Evolutionary conservation across 2,888 invertebrate species (phyloP), one percentile per base, ranked within the genome.

Genomic region (Cylindroiulus punctatus): DNA sequence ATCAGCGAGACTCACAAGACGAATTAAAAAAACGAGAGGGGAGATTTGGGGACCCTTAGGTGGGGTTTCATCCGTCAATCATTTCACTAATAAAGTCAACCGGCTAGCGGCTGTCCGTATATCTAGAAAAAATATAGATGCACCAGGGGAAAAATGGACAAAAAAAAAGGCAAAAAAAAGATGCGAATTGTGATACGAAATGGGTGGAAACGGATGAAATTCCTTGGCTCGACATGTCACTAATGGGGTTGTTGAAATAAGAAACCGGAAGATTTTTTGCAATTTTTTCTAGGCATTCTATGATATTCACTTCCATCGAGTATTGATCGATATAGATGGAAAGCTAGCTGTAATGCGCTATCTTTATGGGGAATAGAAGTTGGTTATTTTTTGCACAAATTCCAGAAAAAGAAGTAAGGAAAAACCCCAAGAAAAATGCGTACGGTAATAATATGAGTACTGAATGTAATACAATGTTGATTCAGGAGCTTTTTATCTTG

Each of bases 21-120:
- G 76, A 76, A 76, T 76, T 76, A 76, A 76, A 76, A 76, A 76
- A 76, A 76, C 4, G 30, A 76, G 76, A 76, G 76, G 76, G 76
- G 76, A 17, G 12, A 30, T 76, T 14, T 26, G 30, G 76, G 30
- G 30, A 14, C 14, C 12, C 26, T 30, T 76, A 30, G 1, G 76
- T 8, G 76, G 26, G 76, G 76, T 12, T 76, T 30, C 1, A 76
- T 30, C 76, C 30, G 76, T 76, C 76, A 76, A 76, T 76, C 76
- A 76, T 76, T 14, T 76, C 76, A 12, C 14, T 26, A 76, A 30
- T 76, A 76, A 76, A 30, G 30, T 76, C 76, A 76, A 76, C 76
- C 76, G 76, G 76, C 76, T 76, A 76, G 30, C 76, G 76, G 76
- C 76, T 76, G 76, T 30, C 76, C 76, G 2, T 76, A 12, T 76